Percentiles rank a stretch among this genome's conserved stretches.
These are phyloP conservation scores for Poecilia picta DNA, from an alignment of 2,797 vertebrate species.

Conservation along the genomic window DNA sequence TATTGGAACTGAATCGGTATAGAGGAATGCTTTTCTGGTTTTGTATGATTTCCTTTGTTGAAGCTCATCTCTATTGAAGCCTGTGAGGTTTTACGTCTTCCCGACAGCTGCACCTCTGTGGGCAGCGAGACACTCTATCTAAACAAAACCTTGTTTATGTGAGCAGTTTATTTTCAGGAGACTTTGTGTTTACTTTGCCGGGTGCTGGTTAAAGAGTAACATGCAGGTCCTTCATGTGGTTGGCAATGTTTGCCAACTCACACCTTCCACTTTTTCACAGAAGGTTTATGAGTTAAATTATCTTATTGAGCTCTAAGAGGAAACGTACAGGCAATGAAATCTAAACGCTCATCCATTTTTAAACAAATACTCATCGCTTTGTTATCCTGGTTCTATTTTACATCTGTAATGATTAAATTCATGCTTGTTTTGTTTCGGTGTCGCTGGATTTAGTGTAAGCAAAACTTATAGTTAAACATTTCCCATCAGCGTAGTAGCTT, in stretches of 20 bases:
- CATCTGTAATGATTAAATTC: background rate
- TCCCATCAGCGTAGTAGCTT: background rate
- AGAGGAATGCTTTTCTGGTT: background rate
- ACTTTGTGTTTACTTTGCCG: constrained; percentile 36
- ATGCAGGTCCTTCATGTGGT: constrained; percentile 6
- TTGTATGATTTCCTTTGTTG: background rate
- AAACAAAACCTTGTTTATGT: background rate
- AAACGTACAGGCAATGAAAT: background rate
- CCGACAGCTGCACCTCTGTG: background rate
- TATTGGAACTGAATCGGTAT: background rate
- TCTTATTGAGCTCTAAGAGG: background rate
- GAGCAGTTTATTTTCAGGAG: background rate
- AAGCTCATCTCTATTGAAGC: background rate
- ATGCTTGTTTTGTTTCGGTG: background rate
- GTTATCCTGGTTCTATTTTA: background rate
- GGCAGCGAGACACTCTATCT: background rate
- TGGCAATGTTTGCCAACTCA: background rate
- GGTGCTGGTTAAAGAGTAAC: constrained; percentile 53
- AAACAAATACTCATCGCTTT: background rate
- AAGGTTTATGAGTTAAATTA: background rate
- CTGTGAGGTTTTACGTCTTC: background rate
- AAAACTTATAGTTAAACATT: background rate
- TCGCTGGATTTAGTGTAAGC: background rate
- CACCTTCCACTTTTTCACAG: background rate
- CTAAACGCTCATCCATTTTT: background rate